Evolutionary conservation across 1,140 invertebrate species (phyloP), one percentile per base, ranked within the genome.

Genomic region (Anastrepha obliqua): DNA sequence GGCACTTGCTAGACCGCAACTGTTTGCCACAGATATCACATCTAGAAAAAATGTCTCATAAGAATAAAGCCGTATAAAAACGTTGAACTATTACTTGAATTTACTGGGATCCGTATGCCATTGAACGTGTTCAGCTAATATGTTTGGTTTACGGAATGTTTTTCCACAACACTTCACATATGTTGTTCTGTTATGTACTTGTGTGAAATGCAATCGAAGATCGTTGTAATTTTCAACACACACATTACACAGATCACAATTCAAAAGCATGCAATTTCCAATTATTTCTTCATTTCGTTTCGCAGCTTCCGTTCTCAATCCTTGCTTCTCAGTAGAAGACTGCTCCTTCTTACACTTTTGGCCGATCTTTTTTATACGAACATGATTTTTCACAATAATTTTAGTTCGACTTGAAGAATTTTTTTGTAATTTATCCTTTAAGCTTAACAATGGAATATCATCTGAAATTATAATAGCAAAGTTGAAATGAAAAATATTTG

Each of bases 161-260:
- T 90, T 93, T 74, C 90, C 89, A 87, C 92, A 93, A 85, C 92
- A 93, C 62, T 92, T 92, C 7, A 92, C 89, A 88, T 91, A 92
- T 13, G 90, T 90, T 20, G 91, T 90, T 3, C 89, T 88, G 67
- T 92, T 90, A 59, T 92, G 91, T 9, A 86, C 91, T 70, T 91
- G 88, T 51, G 89, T 67, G 42, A 92, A 92, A 65, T 92, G 91
- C 0, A 87, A 70, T 55, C 91, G 90, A 42, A 92, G 88, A 20
- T 91, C 90, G 62, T 89, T 90, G 74, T 91, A 89, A 42, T 90
- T 91, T 58, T 89, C 89, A 78, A 89, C 87, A 51, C 89, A 89
- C 17, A 89, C 89, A 2, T 91, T 89, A 62, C 91, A 92, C 20
- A 92, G 88, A 86, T 92, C 91, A 85, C 91, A 92, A 81, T 89